Evolutionary conservation across 2,797 vertebrate genomes (phyloP).

Genomic region (Lemur catta): DNA sequence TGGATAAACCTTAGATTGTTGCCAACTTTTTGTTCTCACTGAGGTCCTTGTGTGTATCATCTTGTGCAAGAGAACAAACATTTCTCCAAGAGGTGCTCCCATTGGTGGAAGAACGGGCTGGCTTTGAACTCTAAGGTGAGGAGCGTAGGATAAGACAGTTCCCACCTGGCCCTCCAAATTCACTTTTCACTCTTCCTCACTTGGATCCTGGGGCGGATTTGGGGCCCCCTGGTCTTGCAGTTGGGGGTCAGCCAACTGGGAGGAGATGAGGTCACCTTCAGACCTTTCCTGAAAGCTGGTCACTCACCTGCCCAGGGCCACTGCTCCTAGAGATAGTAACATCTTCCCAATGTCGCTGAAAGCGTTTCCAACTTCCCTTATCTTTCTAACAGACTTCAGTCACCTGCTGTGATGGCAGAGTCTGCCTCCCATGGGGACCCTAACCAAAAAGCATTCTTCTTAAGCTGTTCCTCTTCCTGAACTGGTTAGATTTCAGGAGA

Average conservation of each 20-base stretch:
- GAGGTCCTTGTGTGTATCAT: neutral
- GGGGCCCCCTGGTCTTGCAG: neutral
- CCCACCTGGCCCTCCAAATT: neutral
- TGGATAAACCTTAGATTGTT: neutral
- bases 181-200: neutral
- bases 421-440: neutral
- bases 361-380: neutral
- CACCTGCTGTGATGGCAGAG: neutral
- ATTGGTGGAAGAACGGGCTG: neutral
- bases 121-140: neutral
- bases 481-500: neutral
- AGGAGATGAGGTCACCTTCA: neutral
- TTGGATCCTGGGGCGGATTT: rapidly evolving
- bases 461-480: neutral
- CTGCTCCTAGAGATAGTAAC: neutral
- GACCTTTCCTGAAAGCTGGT: neutral
- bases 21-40: neutral
- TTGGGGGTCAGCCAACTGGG: neutral
- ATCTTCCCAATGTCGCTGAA: neutral
- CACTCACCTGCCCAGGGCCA: neutral
- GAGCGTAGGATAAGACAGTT: neutral
- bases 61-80: neutral
- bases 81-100: neutral
- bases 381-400: neutral
- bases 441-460: neutral